phyloP scores from a whole-genome alignment of 2,113 vertebrate genomes.

The Platycercus adscitus region DNA sequence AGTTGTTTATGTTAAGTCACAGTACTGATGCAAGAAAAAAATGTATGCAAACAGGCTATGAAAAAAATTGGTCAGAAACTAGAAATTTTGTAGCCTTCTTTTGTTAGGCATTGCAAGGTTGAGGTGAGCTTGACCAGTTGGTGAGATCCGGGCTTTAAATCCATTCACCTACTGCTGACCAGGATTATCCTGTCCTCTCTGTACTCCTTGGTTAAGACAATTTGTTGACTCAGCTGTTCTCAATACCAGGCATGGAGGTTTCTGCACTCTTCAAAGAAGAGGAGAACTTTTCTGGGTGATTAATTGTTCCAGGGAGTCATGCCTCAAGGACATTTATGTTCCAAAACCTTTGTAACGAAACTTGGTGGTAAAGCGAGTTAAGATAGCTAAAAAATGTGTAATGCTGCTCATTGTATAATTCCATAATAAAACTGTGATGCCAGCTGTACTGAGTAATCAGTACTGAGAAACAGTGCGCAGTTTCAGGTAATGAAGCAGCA shows the following conservation, averaged over 20 bases:
- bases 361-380: not conserved
- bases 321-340: not conserved
- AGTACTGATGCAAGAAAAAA: not conserved
- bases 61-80: not conserved
- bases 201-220: not conserved
- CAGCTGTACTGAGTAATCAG: not conserved
- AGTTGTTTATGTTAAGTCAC: not conserved
- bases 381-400: not conserved
- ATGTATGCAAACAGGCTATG: not conserved
- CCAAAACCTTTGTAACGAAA: not conserved
- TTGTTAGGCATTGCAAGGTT: not conserved
- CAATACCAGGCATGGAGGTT: not conserved
- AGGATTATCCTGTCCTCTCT: not conserved
- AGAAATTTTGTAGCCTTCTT: not conserved
- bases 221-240: not conserved
- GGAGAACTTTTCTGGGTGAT: not conserved
- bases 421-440: not conserved
- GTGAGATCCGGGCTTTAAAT: not conserved
- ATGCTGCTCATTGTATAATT: not conserved
- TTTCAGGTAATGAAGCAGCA: constrained; percentile 6
- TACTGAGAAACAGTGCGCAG: not conserved
- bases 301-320: not conserved
- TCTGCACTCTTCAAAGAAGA: not conserved
- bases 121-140: not conserved
- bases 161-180: not conserved